Evolutionary conservation across 2,888 invertebrate species (phyloP), one percentile per base, ranked within the genome.

Genomic region (Zaprionus bogoriensis): DNA sequence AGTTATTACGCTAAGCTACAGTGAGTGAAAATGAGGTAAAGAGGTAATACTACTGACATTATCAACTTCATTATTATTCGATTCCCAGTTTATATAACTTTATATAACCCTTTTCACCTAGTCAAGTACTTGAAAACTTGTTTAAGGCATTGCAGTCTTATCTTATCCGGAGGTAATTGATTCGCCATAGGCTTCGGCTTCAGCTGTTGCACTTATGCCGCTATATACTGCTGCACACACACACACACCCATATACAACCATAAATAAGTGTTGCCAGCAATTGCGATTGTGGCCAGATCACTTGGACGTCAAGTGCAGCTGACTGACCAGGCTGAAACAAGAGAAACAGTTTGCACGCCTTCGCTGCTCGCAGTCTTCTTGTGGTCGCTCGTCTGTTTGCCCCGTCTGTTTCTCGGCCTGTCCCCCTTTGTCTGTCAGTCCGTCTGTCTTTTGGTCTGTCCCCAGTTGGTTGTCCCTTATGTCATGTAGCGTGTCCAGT

Each of bases 301-400:
- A 68, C 65, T 79, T 67, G 61, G 39, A 57, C 74, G 81, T 80
- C 77, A 80, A 80, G 84, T 80, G 84, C 78, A 86, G 86, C 86
- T 80, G 81, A 69, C 58, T 61, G 77, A 53, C 55, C 45, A 51
- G n/a, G n/a, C n/a, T n/a, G 39, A 48, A 57, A 45, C 28, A 67
- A 54, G 62, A 58, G 60, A 59, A 61, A 42, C 60, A 63, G 54
- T 55, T 46, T 52, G 44, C 55, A 73, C 68, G 47, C 75, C 59
- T 32, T 50, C 45, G 14, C 20, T 57, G 23, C 19, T 51, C 47
- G 42, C 48, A 41, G 39, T 53, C 64, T 69, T 69, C 68, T 79
- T 71, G 77, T 68, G 86, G 67, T 81, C 82, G 62, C 4, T 30
- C 30, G 7, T 17, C 32, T 36, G 12, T 28, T 4, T 28, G n/a